Evolutionary conservation across 2,888 invertebrate genomes (phyloP), one percentile per base, ranked within the genome.

Genomic region (Gnatocerus cornutus): DNA sequence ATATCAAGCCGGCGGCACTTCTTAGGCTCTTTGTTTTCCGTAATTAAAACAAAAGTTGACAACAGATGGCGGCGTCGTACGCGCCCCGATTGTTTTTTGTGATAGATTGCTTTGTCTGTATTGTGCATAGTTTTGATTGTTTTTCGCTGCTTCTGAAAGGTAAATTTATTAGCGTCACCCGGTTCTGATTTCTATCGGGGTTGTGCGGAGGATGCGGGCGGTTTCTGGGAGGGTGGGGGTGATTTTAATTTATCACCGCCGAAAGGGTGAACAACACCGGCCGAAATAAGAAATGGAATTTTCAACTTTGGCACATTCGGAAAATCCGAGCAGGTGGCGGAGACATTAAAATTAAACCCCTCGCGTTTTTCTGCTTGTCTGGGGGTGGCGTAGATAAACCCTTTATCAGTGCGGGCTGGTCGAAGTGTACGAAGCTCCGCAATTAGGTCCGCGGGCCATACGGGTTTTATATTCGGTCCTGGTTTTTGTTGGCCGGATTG

Each of bases 11-110:
- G 46, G 59, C 74, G 76, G 79, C 78, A 79, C 76, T 82, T 81
- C 81, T 82, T 81, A 78, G 80, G 79, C 78, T 76, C 80, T 83
- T 82, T 82, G 82, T 83, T 81, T 81, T 77, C 65, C 82, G 78
- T 83, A 83, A 83, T 83, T 83, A 83, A 83, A 83, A 83, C 82
- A 83, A 83, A 83, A 83, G 82, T 82, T 82, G 82, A 81, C 82
- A 81, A 81, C 83, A 82, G 82, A 81, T 82, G 82, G 81, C 79
- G 80, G 63, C 73, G 70, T 68, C 56, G 73, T 69, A 33, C 71
- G 69, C 72, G 73, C 73, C 77, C 71, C 81, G 80, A 82, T 83
- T 83, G 83, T 83, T 83, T 83, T 83, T 83, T 83, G 81, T 83
- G 83, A 83, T 83, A 82, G 83, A 83, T 83, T 81, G 82, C 83